Percentiles rank a stretch among this genome's conserved stretches.
Evolutionary conservation across 2,888 invertebrate species (phyloP).

Genomic region (Herminia tarsipennalis): DNA sequence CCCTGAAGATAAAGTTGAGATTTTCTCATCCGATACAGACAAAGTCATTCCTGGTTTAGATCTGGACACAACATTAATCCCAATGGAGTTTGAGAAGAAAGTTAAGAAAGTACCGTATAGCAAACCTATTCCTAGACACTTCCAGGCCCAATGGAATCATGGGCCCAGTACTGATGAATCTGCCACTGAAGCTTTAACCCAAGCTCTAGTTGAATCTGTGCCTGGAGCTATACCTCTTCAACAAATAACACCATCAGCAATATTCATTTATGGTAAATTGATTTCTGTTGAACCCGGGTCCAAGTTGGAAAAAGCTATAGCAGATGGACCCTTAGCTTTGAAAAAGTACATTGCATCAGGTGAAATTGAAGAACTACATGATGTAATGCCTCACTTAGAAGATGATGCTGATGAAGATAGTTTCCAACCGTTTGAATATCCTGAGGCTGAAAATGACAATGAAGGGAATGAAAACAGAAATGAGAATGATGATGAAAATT

Average conservation of each 20-base stretch:
- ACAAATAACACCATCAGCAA: conserved; percentile 91
- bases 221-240: conserved; percentile 92
- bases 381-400: conserved; percentile 90
- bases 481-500: conserved; percentile 53
- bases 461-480: conserved; percentile 52
- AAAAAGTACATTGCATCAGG: conserved; percentile 92
- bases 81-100: conserved; percentile 90
- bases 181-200: conserved; percentile 87
- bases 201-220: conserved; percentile 90
- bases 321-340: conserved; percentile 91
- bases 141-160: conserved; percentile 98
- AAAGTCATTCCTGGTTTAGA: conserved; percentile 95
- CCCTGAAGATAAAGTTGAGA: conserved; percentile 96
- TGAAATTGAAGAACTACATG: conserved; percentile 92
- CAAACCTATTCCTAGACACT: conserved; percentile 97
- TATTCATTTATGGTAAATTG: conserved; percentile 93
- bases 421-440: conserved; percentile 77
- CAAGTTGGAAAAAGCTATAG: conserved; percentile 90
- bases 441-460: conserved; percentile 61
- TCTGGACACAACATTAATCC: conserved; percentile 88
- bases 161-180: conserved; percentile 85
- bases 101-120: conserved; percentile 96
- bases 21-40: conserved; percentile 85
- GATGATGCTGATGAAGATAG: conserved; percentile 85
- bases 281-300: conserved; percentile 92